phyloP scores from a whole-genome alignment of 1,140 invertebrate genomes.

The Aphaenogaster rudis region DNA sequence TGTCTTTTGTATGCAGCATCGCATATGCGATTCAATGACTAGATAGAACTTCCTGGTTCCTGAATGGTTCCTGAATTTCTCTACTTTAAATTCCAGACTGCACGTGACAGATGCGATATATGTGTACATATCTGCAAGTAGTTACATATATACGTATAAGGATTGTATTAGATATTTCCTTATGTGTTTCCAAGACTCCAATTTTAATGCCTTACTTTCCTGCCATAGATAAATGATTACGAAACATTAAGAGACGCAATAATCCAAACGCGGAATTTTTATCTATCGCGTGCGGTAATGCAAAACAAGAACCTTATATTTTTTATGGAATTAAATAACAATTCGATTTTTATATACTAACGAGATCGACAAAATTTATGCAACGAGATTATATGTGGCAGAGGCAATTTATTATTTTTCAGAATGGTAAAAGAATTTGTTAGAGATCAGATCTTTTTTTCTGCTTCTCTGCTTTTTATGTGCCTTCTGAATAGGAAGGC shows the following conservation, averaged over 20 bases:
- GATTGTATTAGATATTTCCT: background rate
- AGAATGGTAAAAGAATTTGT: background rate
- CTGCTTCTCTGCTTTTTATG: background rate
- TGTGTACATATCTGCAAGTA: background rate
- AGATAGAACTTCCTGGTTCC: conserved; percentile 36
- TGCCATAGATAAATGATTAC: background rate
- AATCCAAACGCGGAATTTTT: background rate
- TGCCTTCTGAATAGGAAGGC: background rate
- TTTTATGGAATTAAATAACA: background rate
- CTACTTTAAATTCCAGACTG: conserved; percentile 16
- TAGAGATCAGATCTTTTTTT: background rate
- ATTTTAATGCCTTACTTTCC: background rate
- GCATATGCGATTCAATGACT: background rate
- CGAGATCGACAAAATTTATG: background rate
- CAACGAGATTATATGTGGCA: background rate
- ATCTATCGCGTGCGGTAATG: background rate
- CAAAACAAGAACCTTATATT: background rate
- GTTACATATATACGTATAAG: background rate
- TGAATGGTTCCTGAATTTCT: conserved; percentile 45
- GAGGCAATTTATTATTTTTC: background rate
- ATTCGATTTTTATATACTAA: conserved; percentile 12
- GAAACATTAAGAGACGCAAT: background rate
- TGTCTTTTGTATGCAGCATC: background rate
- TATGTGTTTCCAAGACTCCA: background rate
- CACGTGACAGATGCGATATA: background rate